Conservation (phyloP, 2,888 invertebrate genomes). For the Andrena chrysosceles region DNA sequence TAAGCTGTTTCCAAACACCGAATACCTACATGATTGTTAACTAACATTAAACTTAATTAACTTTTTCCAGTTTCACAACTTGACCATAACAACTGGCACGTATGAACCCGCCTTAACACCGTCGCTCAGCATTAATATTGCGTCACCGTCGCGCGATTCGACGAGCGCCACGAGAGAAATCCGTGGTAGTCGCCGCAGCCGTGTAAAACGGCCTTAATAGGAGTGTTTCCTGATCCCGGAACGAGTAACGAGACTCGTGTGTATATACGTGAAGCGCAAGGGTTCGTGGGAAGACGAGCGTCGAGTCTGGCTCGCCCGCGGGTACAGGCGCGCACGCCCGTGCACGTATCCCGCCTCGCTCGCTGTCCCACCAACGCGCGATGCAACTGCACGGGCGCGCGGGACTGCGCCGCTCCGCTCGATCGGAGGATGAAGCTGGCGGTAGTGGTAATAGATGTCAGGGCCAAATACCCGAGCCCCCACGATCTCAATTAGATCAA, state of each 20-base stretch:
- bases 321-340: slow-evolving; percentile 58
- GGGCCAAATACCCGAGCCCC: slow-evolving; percentile 78
- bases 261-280: slow-evolving; percentile 59
- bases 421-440: slow-evolving; percentile 61
- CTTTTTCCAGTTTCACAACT: too few relatives aligned
- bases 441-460: slow-evolving; percentile 81
- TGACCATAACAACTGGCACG: too few relatives aligned
- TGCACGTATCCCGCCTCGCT: slow-evolving; percentile 23
- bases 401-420: slow-evolving; percentile 38
- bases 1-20: not conserved
- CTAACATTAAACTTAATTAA: too few relatives aligned
- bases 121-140: not conserved
- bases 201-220: slow-evolving; percentile 72
- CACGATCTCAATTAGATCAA: slow-evolving; percentile 81
- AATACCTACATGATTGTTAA: not conserved
- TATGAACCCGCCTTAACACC: too few relatives aligned
- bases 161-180: not conserved
- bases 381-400: slow-evolving; percentile 38
- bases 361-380: not conserved
- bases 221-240: slow-evolving; percentile 74
- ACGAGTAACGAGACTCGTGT: slow-evolving; percentile 68
- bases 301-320: slow-evolving; percentile 63
- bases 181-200: not conserved
- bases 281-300: slow-evolving; percentile 75
- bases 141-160: not conserved